A percentile compares a stretch with the other conserved stretches of the same genome.
Evolutionary conservation across 1,140 invertebrate genomes (phyloP).

Genomic region (Chironomus striatipennis): DNA sequence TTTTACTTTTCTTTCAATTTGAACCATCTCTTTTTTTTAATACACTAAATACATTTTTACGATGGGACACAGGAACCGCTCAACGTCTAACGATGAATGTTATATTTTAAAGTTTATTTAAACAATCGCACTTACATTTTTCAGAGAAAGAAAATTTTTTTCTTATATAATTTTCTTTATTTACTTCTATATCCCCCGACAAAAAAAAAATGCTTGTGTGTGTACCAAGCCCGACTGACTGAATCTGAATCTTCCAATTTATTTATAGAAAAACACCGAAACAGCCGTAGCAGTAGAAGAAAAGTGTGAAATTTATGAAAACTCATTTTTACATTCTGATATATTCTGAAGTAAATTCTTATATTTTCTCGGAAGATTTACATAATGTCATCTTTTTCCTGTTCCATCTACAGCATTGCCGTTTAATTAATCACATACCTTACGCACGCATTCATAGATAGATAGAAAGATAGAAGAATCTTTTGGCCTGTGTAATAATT

Average conservation of each 20-base stretch:
- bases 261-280: slow-evolving; percentile 16
- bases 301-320: slow-evolving; percentile 21
- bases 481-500: too few species aligned
- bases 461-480: too few species aligned
- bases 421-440: not conserved
- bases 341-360: not conserved
- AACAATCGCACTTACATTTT: slow-evolving; percentile 14
- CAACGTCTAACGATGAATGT: slow-evolving; percentile 23
- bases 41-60: slow-evolving; percentile 21
- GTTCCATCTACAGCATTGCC: too few species aligned
- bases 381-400: too few species aligned
- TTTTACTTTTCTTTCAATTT: slow-evolving; percentile 19
- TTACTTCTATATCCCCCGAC: slow-evolving; percentile 9
- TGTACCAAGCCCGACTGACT: slow-evolving; percentile 16
- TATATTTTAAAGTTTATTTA: slow-evolving; percentile 24
- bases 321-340: slow-evolving; percentile 3
- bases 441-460: not conserved
- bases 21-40: slow-evolving; percentile 16
- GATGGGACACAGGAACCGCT: slow-evolving; percentile 18
- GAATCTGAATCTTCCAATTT: slow-evolving; percentile 20
- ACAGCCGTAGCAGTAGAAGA: slow-evolving; percentile 6
- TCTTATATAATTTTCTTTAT: slow-evolving; percentile 23
- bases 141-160: slow-evolving; percentile 11
- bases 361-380: not conserved
- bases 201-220: slow-evolving; percentile 16